phyloP scores from a whole-genome alignment of 2,888 invertebrate genomes.

The Leucoma salicis region DNA sequence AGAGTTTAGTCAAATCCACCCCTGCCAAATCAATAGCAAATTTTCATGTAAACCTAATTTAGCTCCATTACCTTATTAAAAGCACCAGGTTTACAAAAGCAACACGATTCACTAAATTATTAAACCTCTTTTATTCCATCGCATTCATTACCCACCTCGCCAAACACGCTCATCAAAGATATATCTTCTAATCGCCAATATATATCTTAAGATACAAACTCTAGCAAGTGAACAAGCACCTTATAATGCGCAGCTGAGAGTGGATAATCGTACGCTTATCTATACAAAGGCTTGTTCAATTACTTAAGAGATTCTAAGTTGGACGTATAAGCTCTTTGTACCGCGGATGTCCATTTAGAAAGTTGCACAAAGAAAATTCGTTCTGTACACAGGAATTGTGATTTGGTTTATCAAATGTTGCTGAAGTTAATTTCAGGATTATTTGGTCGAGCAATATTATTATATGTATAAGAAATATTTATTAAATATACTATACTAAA shows the following conservation, averaged over 20 bases:
- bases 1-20: too few relatives aligned
- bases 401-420: constrained; percentile 16
- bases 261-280: constrained; percentile 30
- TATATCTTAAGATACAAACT: constrained; percentile 12
- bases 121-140: constrained; percentile 14
- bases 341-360: constrained; percentile 39
- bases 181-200: constrained; percentile 33
- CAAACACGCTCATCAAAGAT: constrained; percentile 28
- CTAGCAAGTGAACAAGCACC: constrained; percentile 13
- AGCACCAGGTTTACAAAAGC: neutral
- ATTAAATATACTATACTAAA: too few relatives aligned
- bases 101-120: constrained; percentile 17
- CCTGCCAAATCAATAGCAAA: too few relatives aligned
- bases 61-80: neutral
- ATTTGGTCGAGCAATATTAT: too few relatives aligned
- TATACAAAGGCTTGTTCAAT: constrained; percentile 38
- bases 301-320: constrained; percentile 43
- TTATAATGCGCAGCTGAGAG: constrained; percentile 16
- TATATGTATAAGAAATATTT: too few relatives aligned
- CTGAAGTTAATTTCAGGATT: neutral
- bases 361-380: constrained; percentile 39
- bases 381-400: constrained; percentile 22
- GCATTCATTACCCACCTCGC: constrained; percentile 24
- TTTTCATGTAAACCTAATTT: too few relatives aligned
- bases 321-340: constrained; percentile 35